These are phyloP conservation scores for Apocheima hispidaria DNA, from an alignment of 2,888 invertebrate species.

Conservation along the genomic window DNA sequence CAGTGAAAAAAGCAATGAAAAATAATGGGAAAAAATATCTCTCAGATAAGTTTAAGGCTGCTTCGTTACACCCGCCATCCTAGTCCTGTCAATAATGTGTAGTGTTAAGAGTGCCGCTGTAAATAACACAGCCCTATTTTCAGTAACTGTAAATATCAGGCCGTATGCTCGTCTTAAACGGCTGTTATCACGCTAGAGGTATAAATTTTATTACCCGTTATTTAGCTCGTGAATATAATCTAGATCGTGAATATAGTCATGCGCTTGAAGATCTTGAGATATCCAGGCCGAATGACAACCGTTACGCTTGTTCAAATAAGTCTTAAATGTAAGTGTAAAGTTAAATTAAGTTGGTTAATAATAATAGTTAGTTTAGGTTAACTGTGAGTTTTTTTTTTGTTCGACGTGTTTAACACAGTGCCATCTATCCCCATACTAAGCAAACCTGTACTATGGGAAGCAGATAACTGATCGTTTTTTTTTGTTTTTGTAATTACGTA, in stretches of 20 bases:
- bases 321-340: too few relatives aligned
- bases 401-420: neutral
- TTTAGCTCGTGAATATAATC: neutral
- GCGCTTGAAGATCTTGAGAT: neutral
- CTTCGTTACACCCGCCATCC: neutral
- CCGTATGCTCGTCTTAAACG: conserved; percentile 16
- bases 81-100: conserved; percentile 4
- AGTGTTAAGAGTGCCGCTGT: conserved; percentile 6
- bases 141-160: conserved; percentile 27
- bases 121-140: conserved; percentile 1
- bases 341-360: too few relatives aligned
- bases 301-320: too few relatives aligned
- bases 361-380: too few relatives aligned
- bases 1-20: too few relatives aligned
- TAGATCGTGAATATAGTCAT: conserved; percentile 10
- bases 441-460: too few relatives aligned
- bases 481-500: too few relatives aligned
- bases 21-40: neutral
- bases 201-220: conserved; percentile 26
- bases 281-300: conserved; percentile 9
- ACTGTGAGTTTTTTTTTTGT: too few relatives aligned
- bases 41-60: neutral
- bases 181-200: conserved; percentile 32
- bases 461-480: too few relatives aligned
- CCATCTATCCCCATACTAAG: neutral